These are phyloP conservation scores for Yponomeuta malinellus DNA, from an alignment of 2,888 invertebrate species.

Conservation along the genomic window DNA sequence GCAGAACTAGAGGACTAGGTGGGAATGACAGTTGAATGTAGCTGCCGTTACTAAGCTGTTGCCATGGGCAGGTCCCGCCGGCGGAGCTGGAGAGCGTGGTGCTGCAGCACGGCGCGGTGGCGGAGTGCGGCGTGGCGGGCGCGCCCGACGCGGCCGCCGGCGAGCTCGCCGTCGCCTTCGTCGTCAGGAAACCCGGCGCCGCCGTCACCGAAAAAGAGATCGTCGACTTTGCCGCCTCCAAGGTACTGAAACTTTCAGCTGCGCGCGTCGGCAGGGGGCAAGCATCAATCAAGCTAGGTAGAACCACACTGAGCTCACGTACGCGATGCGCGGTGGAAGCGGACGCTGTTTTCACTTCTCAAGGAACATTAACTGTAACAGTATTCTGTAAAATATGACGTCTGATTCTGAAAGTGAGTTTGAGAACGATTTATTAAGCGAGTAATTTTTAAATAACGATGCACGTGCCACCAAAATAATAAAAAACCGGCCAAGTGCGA, in stretches of 20 bases:
- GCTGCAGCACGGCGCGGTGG: slow-evolving; percentile 80
- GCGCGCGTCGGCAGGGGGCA: not conserved
- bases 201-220: slow-evolving; percentile 9
- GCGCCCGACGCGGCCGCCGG: slow-evolving; percentile 76
- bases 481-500: too few species aligned
- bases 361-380: too few species aligned
- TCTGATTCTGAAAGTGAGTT: too few species aligned
- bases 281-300: too few species aligned
- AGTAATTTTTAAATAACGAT: too few species aligned
- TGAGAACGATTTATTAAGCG: too few species aligned
- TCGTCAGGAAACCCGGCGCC: slow-evolving; percentile 11
- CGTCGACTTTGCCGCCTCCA: slow-evolving; percentile 14
- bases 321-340: too few species aligned
- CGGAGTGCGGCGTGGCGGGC: slow-evolving; percentile 88
- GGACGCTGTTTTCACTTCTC: too few species aligned
- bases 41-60: too few species aligned
- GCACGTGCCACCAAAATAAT: too few species aligned
- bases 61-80: slow-evolving; percentile 78
- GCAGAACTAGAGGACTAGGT: slow-evolving; percentile 84
- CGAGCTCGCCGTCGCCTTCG: slow-evolving; percentile 11
- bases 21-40: slow-evolving; percentile 55
- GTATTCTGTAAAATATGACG: too few species aligned
- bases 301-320: too few species aligned
- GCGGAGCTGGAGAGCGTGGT: slow-evolving; percentile 91
- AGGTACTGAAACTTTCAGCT: slow-evolving; percentile 9